phyloP scores from a whole-genome alignment of 2,888 invertebrate genomes.

The Eristalis arbustorum region DNA sequence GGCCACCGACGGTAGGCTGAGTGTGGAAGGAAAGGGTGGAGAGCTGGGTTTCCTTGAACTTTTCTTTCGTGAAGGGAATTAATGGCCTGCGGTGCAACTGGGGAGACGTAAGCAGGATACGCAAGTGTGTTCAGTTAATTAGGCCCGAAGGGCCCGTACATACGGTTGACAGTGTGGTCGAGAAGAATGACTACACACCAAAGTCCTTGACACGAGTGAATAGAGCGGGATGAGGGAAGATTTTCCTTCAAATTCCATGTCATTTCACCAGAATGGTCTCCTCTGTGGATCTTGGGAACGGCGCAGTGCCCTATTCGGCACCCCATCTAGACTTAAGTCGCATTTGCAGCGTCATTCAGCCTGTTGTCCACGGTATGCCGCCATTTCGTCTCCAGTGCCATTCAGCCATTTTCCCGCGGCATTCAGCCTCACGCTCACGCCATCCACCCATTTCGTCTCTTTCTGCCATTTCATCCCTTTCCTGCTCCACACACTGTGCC shows the following conservation, averaged over 20 bases:
- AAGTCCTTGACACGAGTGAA: neutral
- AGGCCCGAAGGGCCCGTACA: neutral
- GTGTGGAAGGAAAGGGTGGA: neutral
- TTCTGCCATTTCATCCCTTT: too few species aligned
- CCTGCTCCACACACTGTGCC: conserved; percentile 10
- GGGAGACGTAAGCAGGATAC: conserved; percentile 1
- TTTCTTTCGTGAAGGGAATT: conserved; percentile 1
- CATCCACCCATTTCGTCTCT: too few species aligned
- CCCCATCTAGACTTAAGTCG: too few species aligned
- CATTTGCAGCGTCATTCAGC: too few species aligned
- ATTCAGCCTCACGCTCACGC: too few species aligned
- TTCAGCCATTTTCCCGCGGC: too few species aligned
- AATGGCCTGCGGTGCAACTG: neutral
- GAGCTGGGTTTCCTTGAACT: conserved; percentile 17
- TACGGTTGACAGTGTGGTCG: neutral
- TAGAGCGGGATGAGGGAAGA: too few species aligned
- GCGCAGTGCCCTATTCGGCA: neutral
- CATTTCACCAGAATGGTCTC: neutral
- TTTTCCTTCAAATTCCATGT: neutral
- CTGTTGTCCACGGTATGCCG: too few species aligned
- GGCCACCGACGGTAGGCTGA: neutral
- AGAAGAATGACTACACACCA: neutral
- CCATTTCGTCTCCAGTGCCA: too few species aligned
- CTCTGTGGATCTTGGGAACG: neutral
- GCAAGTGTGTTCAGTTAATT: neutral